Evolutionary conservation across 2,888 invertebrate genomes (phyloP), one percentile per base, ranked within the genome.

Genomic region (Drosophila koepferae): DNA sequence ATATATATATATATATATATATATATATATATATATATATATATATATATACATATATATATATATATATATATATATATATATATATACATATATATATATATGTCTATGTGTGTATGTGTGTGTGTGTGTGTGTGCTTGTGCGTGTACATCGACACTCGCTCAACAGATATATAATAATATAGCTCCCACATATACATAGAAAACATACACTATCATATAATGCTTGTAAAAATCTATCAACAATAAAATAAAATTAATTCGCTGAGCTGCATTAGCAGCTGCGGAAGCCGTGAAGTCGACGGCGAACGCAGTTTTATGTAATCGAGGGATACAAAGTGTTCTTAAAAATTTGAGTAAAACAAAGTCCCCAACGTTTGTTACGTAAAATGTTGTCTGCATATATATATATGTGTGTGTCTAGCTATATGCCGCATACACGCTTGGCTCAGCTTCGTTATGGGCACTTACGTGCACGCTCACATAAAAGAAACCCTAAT

Each of bases 401-500:
- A 16, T 23, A 23, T 38, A 14, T 38, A 14, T 38, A 48, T 59
- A 28, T 62, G 34, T 62, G 34, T 34, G n/a, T 49, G 49, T 23
- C 54, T 38, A 48, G 53, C 58, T 48, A 60, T 60, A 60, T 28
- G 38, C 60, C 43, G 54, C 48, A 31, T 40, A 20, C 66, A 28
- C 44, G 12, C 54, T 18, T 59, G 36, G 63, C 63, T 44, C 31
- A 63, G 49, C 44, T 56, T 67, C 71, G 69, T 75, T 79, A 85
- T 81, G 80, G 86, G 82, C 82, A 87, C 89, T 89, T 86, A 89
- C 87, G 82, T 80, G 89, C 85, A 85, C 89, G 85, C 80, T 89
- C 84, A 58, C 86, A 89, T 85, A 89, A 89, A 86, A 81, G 89
- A 86, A 86, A 86, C 86, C 87, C 85, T 84, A 89, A 89, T 81